A percentile compares a stretch with the other conserved stretches of the same genome.
These are phyloP conservation scores for Erythrocercus mccallii DNA, from an alignment of 2,113 vertebrate genomes.

Conservation along the genomic window DNA sequence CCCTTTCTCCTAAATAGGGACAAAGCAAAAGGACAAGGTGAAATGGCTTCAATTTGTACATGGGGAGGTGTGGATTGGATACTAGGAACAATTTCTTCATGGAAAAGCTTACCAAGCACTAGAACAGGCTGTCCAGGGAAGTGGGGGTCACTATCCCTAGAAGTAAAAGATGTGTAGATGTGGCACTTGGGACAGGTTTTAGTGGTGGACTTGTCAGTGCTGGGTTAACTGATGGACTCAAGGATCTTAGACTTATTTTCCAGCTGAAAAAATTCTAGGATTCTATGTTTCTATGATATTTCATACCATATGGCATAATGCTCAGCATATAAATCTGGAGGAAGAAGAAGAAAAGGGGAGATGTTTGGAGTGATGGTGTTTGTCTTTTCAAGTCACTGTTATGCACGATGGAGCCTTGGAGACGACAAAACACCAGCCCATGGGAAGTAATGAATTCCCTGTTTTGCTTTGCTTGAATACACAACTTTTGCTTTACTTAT, in stretches of 20 bases:
- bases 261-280: neutral
- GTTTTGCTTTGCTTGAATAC: neutral
- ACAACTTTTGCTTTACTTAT: neutral
- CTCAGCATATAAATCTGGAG: neutral
- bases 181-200: too few species aligned
- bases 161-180: neutral
- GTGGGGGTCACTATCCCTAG: too few species aligned
- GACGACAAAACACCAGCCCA: neutral
- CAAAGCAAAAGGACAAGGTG: neutral
- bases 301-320: neutral
- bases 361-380: fast-evolving
- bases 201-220: neutral
- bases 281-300: neutral
- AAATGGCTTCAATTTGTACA: neutral
- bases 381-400: neutral
- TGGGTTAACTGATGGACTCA: neutral
- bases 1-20: neutral
- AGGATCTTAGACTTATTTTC: neutral
- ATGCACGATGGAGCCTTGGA: neutral
- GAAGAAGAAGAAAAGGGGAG: neutral
- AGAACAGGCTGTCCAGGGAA: neutral
- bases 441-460: neutral
- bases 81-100: neutral
- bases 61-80: neutral
- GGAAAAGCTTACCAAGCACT: neutral